Conservation (phyloP, 2,888 invertebrate genomes). For the Metallyticus violacea region DNA sequence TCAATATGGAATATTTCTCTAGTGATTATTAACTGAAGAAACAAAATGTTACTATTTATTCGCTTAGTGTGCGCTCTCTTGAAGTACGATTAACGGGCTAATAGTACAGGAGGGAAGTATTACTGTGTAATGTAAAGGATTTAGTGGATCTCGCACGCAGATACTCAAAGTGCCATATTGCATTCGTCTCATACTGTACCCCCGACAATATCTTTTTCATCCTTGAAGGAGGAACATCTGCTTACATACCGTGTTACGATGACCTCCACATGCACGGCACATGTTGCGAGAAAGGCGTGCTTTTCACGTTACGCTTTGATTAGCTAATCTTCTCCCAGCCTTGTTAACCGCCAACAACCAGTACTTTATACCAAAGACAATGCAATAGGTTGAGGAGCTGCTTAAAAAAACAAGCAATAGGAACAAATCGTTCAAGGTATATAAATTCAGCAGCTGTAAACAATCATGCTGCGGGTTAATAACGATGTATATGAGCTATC, state of each 20-base stretch:
- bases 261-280: background rate
- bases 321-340: slow-evolving; percentile 9
- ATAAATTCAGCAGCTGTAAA: background rate
- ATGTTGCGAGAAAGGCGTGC: background rate
- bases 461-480: background rate
- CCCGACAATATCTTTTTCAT: background rate
- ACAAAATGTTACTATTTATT: too few relatives aligned
- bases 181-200: background rate
- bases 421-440: background rate
- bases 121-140: too few relatives aligned
- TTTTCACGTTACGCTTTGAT: slow-evolving; percentile 7
- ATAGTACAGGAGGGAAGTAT: too few relatives aligned
- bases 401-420: background rate
- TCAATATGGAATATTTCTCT: too few relatives aligned
- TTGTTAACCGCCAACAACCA: background rate
- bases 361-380: background rate
- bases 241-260: background rate
- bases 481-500: background rate
- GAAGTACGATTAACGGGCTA: too few relatives aligned
- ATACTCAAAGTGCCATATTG: too few relatives aligned
- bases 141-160: too few relatives aligned
- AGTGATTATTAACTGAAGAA: too few relatives aligned
- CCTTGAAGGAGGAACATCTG: background rate
- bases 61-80: too few relatives aligned
- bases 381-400: background rate